phyloP scores from a whole-genome alignment of 2,888 invertebrate genomes.

The Chalcis sispes region DNA sequence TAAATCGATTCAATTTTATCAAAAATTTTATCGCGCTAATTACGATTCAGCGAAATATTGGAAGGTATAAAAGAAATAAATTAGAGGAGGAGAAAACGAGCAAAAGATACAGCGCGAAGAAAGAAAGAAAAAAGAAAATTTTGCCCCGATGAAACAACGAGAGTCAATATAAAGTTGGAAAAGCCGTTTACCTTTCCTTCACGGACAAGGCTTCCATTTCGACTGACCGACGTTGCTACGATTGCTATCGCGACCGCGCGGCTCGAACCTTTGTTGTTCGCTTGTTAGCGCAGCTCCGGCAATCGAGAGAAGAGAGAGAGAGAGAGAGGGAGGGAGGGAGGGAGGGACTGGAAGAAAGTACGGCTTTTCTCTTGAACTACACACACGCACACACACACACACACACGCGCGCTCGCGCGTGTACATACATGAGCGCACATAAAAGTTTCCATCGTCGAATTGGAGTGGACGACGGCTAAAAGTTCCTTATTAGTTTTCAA shows the following conservation, averaged over 20 bases:
- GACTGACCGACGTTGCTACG: constrained; percentile 36
- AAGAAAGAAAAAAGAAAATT: constrained; percentile 34
- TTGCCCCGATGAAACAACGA: constrained; percentile 35
- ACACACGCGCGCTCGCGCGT: constrained; percentile 5
- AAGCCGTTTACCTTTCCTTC: constrained; percentile 51
- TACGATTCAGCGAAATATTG: constrained; percentile 1
- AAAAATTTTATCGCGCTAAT: constrained; percentile 30
- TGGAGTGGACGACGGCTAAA: constrained; percentile 59
- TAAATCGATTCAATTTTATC: constrained; percentile 7
- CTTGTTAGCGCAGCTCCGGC: constrained; percentile 44
- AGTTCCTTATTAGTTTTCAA: constrained; percentile 63
- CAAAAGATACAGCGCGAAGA: background rate
- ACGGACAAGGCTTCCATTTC: constrained; percentile 45
- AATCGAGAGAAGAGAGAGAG: constrained; percentile 19
- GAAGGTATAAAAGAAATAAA: background rate
- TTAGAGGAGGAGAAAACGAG: background rate
- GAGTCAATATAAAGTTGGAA: constrained; percentile 58
- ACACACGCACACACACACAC: background rate
- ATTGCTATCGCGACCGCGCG: background rate
- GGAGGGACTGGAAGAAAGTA: too few species aligned
- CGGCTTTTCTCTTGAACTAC: background rate
- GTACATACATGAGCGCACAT: constrained; percentile 15
- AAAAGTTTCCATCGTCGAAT: constrained; percentile 59
- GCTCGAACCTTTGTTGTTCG: constrained; percentile 49
- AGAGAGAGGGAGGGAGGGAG: too few species aligned